A percentile compares a stretch with the other conserved stretches of the same genome.
phyloP scores from a whole-genome alignment of 2,888 invertebrate genomes.

The Chymomyza fuscimana region DNA sequence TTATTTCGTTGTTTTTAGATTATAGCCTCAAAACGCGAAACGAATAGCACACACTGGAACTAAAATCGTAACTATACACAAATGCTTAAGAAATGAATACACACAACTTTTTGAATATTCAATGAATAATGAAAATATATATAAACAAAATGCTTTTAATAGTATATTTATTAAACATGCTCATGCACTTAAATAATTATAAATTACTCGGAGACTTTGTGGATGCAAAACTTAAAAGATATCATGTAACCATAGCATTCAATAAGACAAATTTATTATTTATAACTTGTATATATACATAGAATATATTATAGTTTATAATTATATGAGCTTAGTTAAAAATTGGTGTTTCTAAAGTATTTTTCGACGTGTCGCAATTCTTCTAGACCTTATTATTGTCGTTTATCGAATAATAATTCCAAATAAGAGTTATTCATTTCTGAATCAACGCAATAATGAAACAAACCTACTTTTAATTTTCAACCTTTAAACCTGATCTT shows the following conservation, averaged over 20 bases:
- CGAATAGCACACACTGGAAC: neutral
- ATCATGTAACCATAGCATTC: slow-evolving; percentile 1
- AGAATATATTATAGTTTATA: too few relatives aligned
- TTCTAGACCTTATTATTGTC: too few relatives aligned
- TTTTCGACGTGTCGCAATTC: too few relatives aligned
- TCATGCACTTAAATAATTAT: slow-evolving; percentile 20
- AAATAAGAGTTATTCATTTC: too few relatives aligned
- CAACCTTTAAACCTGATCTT: too few relatives aligned
- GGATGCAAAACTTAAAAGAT: slow-evolving; percentile 4
- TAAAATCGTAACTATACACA: slow-evolving; percentile 28
- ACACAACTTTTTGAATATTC: slow-evolving; percentile 59
- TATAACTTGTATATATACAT: neutral
- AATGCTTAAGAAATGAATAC: slow-evolving; percentile 42
- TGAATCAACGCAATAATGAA: too few relatives aligned
- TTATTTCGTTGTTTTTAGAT: neutral
- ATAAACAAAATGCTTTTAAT: neutral
- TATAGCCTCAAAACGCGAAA: slow-evolving; percentile 11
- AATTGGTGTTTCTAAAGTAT: too few relatives aligned
- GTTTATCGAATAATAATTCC: too few relatives aligned
- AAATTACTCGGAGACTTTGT: slow-evolving; percentile 20
- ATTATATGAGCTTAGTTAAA: too few relatives aligned
- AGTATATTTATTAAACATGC: slow-evolving; percentile 11
- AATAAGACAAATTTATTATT: neutral
- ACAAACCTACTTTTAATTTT: too few relatives aligned
- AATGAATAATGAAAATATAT: slow-evolving; percentile 50